Conservation (phyloP, 2,113 vertebrate species). For the Machaerirhynchus nigripectus region DNA sequence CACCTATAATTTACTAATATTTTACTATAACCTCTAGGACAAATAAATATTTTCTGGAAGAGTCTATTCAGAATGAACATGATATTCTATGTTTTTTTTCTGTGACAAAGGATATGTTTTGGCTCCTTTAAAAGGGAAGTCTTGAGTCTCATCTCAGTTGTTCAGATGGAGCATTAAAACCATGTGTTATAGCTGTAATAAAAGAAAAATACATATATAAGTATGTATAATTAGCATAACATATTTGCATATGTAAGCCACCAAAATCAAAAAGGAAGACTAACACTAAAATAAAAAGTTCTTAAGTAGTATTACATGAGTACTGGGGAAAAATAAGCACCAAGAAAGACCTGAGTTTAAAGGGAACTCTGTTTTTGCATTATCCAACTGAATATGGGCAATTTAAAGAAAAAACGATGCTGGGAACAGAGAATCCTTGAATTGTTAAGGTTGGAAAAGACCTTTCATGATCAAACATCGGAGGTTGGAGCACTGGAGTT, state of each 20-base stretch:
- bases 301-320: background rate
- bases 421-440: background rate
- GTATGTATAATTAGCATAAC: background rate
- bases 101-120: slow-evolving; percentile 94
- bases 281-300: background rate
- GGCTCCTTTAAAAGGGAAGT: slow-evolving; percentile 91
- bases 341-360: background rate
- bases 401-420: background rate
- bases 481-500: background rate
- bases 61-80: background rate
- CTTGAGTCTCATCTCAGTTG: slow-evolving; percentile 87
- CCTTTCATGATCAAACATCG: background rate
- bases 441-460: background rate
- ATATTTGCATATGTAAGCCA: background rate
- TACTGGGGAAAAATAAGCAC: background rate
- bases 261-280: background rate
- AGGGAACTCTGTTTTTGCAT: background rate
- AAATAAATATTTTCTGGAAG: background rate
- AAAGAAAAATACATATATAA: background rate
- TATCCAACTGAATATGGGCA: background rate
- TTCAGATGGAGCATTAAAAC: background rate
- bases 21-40: background rate
- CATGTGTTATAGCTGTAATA: background rate
- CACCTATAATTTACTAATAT: background rate
- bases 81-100: background rate